These are phyloP conservation scores for Galago senegalensis DNA, from an alignment of 2,797 vertebrate genomes.

Conservation along the genomic window DNA sequence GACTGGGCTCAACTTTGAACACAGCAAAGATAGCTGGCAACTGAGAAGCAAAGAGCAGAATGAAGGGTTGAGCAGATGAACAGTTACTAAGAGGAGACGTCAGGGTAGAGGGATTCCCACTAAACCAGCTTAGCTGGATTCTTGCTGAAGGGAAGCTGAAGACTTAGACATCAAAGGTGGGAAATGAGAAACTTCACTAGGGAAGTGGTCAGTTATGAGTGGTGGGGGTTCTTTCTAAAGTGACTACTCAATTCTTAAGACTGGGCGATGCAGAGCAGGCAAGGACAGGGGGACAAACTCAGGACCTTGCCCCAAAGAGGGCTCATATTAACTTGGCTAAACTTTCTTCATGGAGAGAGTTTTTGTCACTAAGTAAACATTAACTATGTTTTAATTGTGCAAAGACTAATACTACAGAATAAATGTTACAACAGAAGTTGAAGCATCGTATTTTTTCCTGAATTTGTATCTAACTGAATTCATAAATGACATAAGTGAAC, in stretches of 20 bases:
- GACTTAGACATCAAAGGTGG: neutral
- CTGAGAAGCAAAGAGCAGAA: neutral
- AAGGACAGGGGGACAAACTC: neutral
- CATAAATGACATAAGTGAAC: neutral
- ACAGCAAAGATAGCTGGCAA: neutral
- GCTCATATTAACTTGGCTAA: neutral
- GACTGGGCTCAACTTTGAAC: neutral
- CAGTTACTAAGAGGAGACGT: neutral
- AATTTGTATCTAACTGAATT: neutral
- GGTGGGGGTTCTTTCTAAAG: neutral
- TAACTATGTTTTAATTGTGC: neutral
- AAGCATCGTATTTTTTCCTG: neutral
- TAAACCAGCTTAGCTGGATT: neutral
- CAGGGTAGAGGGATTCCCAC: neutral
- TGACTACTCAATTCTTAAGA: neutral
- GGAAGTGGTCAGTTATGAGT: neutral
- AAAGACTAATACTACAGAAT: neutral
- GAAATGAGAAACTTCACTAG: neutral
- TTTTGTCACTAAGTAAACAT: neutral
- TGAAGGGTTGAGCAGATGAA: rapidly evolving
- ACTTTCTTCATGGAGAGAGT: neutral
- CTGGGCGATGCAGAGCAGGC: neutral
- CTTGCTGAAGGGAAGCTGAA: neutral
- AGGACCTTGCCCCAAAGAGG: neutral
- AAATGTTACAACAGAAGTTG: neutral